Conservation (phyloP, 2,888 invertebrate species). For the Hetaerina titia region DNA sequence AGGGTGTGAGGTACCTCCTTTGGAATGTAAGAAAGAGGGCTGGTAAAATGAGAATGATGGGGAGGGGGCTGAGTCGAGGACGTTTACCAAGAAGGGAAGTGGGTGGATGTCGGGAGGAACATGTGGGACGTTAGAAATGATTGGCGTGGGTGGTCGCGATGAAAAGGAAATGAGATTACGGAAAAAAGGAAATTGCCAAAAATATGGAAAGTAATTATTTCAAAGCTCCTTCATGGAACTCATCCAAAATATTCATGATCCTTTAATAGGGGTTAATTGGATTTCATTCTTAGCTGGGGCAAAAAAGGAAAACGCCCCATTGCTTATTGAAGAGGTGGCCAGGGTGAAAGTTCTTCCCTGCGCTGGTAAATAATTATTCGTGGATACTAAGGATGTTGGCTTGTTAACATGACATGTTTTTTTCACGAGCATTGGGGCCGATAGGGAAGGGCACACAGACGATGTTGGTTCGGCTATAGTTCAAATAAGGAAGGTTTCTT, state of each 20-base stretch:
- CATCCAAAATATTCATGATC: background rate
- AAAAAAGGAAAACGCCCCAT: background rate
- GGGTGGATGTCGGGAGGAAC: background rate
- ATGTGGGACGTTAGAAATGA: background rate
- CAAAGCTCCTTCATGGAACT: background rate
- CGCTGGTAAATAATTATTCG: background rate
- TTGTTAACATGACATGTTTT: too few relatives aligned
- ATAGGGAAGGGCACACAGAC: too few relatives aligned
- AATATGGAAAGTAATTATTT: conserved; percentile 14
- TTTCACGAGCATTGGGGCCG: too few relatives aligned
- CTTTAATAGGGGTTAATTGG: background rate
- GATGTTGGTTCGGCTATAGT: too few relatives aligned
- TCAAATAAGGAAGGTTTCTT: too few relatives aligned
- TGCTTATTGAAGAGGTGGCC: background rate
- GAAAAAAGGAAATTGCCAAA: background rate
- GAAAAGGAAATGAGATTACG: conserved; percentile 25
- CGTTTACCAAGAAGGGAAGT: background rate
- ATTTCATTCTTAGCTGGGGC: background rate
- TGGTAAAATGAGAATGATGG: background rate
- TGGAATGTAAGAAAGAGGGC: background rate
- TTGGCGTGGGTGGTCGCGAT: background rate
- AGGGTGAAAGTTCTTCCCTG: background rate
- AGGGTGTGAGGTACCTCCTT: background rate
- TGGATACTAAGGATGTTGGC: too few relatives aligned
- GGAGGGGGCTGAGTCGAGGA: background rate